Percentiles rank a stretch among this genome's conserved stretches.
phyloP scores from a whole-genome alignment of 2,113 vertebrate genomes.

The Etia nguti region DNA sequence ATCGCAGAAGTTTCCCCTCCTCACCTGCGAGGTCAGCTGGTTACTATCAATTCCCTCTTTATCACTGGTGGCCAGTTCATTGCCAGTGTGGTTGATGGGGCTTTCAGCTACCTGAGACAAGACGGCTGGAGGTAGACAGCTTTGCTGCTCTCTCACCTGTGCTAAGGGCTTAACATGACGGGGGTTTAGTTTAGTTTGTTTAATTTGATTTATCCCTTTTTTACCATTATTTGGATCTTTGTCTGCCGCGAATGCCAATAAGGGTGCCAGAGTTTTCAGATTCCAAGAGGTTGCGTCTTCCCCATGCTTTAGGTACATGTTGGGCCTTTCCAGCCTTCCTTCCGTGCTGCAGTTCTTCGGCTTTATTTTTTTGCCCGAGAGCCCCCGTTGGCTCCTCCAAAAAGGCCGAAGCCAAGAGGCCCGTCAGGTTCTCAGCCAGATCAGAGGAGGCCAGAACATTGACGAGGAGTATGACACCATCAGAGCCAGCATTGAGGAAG shows the following conservation, averaged over 20 bases:
- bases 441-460: conserved; percentile 78
- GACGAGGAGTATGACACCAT: conserved; percentile 64
- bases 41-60: conserved; percentile 92
- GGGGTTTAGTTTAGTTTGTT: not conserved
- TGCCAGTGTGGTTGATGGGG: conserved; percentile 88
- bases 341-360: conserved; percentile 89
- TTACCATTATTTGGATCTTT: not conserved
- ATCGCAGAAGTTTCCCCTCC: conserved; percentile 93
- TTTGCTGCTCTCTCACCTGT: not conserved
- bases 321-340: conserved; percentile 87
- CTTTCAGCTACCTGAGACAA: conserved; percentile 86
- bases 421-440: conserved; percentile 78
- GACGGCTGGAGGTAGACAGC: conserved; percentile 89
- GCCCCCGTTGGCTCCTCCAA: conserved; percentile 95
- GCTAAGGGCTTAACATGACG: not conserved
- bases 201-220: not conserved
- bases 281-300: not conserved
- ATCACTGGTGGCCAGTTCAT: conserved; percentile 97
- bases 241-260: not conserved
- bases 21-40: conserved; percentile 86
- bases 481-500: conserved; percentile 82
- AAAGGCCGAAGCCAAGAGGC: conserved; percentile 86
- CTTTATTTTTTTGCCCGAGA: conserved; percentile 93
- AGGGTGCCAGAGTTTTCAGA: not conserved
- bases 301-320: conserved; percentile 82